Evolutionary conservation across 2,888 invertebrate species (phyloP), one percentile per base, ranked within the genome.

Genomic region (Pachymerium ferrugineum): DNA sequence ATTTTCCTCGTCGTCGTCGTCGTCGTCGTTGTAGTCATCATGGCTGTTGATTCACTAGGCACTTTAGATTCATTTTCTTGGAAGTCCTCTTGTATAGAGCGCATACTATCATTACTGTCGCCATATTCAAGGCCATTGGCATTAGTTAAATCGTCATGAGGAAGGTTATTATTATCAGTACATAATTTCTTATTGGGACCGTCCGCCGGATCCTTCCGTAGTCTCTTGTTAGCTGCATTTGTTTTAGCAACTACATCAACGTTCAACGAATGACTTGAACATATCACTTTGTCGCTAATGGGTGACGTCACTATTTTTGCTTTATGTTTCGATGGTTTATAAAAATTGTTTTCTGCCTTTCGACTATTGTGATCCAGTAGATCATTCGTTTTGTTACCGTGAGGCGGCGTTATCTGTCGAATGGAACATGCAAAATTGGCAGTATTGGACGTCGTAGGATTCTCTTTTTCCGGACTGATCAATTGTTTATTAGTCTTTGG

Each of bases 171-270:
- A 16, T 8, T 5, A 25, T 69, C 69, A 8, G 8, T 19, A 29
- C 69, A 69, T 10, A 19, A 8, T 10, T 29, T 22, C 28, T 33
- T 70, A 62, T 42, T 54, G 16, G 35, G 10, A 68, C 54, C 33
- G n/a, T 38, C 70, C 0, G 29, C 70, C 16, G n/a, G 33, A 14
- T 78, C 83, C 85, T 85, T 86, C 83, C 85, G 83, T 33, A 85
- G 80, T 62, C 86, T 83, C 77, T 86, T 86, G 77, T 85, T 85
- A 69, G 85, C 84, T 79, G 85, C 85, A 82, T 85, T 85, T 77
- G 85, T 85, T 79, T 83, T 83, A 77, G 85, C 85, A 76, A 85
- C 85, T 77, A 83, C 81, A 77, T 84, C 84, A 72, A 79, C 79
- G 67, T 74, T 75, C 22, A 74, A 75, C 19, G 76, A 72, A 73